Evolutionary conservation across 2,888 invertebrate species (phyloP).

Genomic region (Sinopyrophorus schimmeli): DNA sequence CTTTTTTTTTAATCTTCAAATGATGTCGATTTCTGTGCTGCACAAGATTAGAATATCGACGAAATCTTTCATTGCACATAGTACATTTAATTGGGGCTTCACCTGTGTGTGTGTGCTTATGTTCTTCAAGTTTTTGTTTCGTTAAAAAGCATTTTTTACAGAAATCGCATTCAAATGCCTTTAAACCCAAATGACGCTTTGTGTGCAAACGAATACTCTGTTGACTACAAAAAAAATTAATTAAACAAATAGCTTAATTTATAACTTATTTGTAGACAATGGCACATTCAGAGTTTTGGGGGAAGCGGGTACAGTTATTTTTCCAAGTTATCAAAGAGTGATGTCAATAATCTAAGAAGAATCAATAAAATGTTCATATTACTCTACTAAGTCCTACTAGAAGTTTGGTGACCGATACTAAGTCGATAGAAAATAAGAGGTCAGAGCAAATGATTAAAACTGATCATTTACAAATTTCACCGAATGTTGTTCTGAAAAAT

Average conservation of each 20-base stretch:
- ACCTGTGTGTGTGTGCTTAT: conserved; percentile 82
- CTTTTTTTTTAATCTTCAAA: conserved; percentile 69
- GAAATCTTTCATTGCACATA: conserved; percentile 77
- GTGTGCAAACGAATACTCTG: conserved; percentile 77
- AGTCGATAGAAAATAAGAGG: no score
- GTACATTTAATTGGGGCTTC: conserved; percentile 80
- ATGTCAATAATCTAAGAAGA: no score
- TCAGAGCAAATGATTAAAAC: no score
- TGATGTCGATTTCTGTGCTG: conserved; percentile 83
- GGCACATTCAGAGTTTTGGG: no score
- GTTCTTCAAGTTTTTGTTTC: conserved; percentile 79
- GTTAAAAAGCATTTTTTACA: conserved; percentile 84
- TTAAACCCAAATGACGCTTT: conserved; percentile 79
- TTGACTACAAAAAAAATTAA: conserved; percentile 58
- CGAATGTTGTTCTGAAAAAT: no score
- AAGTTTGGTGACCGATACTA: no score
- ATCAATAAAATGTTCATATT: no score
- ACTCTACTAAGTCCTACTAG: no score
- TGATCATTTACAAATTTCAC: no score
- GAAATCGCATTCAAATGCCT: conserved; percentile 68
- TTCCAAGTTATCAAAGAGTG: no score
- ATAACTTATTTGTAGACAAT: neutral
- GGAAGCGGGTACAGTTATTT: no score
- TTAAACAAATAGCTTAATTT: neutral
- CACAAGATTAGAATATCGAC: conserved; percentile 81